Evolutionary conservation across 30 jellyfish, hydroid and myxozoan genomes (phyloP).

Genomic region (Chrysaora quinquecirrha): DNA sequence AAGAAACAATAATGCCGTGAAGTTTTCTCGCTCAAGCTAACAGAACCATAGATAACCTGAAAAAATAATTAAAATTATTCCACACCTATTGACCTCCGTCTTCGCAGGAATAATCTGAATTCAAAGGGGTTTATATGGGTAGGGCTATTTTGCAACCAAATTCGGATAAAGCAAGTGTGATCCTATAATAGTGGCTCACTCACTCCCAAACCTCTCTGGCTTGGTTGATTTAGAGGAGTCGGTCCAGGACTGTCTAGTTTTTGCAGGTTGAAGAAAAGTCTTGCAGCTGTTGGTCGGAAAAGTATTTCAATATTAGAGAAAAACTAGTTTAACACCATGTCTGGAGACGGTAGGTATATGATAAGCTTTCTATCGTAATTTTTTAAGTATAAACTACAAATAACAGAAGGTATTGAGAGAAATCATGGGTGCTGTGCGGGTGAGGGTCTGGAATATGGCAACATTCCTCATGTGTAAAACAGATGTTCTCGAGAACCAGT

Average conservation of each 20-base stretch:
- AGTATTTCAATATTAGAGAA: neutral
- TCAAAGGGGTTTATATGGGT: conserved; percentile 69
- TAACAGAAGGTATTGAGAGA: neutral
- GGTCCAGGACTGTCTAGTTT: conserved; percentile 45
- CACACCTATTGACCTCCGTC: conserved; percentile 55
- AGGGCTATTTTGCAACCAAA: conserved; percentile 66
- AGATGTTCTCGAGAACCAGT: neutral
- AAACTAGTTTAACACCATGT: conserved; percentile 29
- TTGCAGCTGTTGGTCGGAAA: conserved; percentile 57
- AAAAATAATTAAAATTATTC: too few species aligned
- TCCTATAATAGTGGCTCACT: conserved; percentile 34
- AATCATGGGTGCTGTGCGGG: neutral
- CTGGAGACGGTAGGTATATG: conserved; percentile 20
- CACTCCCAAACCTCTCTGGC: conserved; percentile 73
- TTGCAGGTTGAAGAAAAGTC: conserved; percentile 14
- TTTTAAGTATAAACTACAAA: neutral
- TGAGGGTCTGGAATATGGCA: too few species aligned
- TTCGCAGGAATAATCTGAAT: neutral
- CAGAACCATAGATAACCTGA: too few species aligned
- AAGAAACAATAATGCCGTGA: too few species aligned
- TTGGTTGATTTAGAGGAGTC: conserved; percentile 24
- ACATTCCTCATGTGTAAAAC: neutral
- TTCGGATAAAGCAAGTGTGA: conserved; percentile 59
- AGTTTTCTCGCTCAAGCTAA: too few species aligned
- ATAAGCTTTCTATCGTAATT: neutral